Evolutionary conservation across 1,140 invertebrate genomes (phyloP).

Genomic region (Globodera ellingtonae): DNA sequence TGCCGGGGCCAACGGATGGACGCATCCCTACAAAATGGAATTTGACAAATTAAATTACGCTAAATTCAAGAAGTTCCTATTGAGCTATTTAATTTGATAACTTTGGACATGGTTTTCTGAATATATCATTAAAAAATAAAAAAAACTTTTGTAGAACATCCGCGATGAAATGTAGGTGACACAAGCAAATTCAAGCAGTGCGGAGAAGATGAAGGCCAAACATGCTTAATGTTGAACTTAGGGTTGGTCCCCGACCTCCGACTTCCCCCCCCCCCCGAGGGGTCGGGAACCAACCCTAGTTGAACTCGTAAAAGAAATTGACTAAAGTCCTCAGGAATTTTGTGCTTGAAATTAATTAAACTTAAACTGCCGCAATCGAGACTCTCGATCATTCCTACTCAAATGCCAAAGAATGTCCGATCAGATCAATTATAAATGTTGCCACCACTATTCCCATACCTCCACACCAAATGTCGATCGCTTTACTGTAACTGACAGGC

Average conservation of each 20-base stretch:
- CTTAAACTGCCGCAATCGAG: too few species aligned
- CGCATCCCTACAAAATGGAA: neutral
- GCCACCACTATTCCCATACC: constrained; percentile 14
- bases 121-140: too few species aligned
- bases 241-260: too few species aligned
- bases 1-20: neutral
- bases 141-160: constrained; percentile 62
- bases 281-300: too few species aligned
- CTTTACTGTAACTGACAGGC: constrained; percentile 91
- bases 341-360: too few species aligned
- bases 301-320: too few species aligned
- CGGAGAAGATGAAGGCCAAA: constrained; percentile 92
- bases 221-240: constrained; percentile 72
- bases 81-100: constrained; percentile 26
- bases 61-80: constrained; percentile 4
- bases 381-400: too few species aligned
- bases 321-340: too few species aligned
- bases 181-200: constrained; percentile 88
- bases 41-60: neutral
- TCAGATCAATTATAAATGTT: neutral
- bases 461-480: constrained; percentile 65
- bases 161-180: constrained; percentile 86
- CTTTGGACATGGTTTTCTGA: too few species aligned
- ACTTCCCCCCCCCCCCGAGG: too few species aligned
- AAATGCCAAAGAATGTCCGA: too few species aligned